phyloP scores from a whole-genome alignment of 2,113 vertebrate genomes.

The Nipponia nippon region DNA sequence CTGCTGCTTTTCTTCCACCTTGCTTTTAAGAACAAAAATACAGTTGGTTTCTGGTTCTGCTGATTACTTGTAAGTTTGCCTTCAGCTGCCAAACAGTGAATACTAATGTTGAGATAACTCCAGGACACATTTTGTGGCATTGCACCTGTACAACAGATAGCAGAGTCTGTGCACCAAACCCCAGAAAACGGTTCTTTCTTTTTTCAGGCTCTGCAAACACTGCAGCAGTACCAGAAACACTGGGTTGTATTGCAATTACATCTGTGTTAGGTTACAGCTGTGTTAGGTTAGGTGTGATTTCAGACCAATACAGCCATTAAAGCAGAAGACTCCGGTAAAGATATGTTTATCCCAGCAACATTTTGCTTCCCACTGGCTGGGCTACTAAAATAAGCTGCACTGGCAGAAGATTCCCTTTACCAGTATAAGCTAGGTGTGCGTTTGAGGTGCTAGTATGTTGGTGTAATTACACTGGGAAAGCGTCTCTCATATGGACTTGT shows the following conservation, averaged over 20 bases:
- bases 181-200: neutral
- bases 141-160: neutral
- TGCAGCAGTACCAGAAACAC: neutral
- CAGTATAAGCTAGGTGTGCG: neutral
- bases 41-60: conserved; percentile 35
- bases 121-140: neutral
- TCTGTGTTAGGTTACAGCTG: neutral
- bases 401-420: neutral
- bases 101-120: neutral
- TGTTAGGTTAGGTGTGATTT: neutral
- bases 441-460: neutral
- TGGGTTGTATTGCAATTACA: neutral
- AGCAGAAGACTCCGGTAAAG: neutral
- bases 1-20: neutral
- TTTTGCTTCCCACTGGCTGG: neutral
- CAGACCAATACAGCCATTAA: neutral
- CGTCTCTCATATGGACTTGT: neutral
- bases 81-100: neutral
- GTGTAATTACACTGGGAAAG: neutral
- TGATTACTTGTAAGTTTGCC: conserved; percentile 5
- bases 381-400: neutral
- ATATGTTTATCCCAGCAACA: neutral
- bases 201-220: neutral
- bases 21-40: neutral
- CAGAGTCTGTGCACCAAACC: neutral